Evolutionary conservation across 2,888 invertebrate genomes (phyloP), one percentile per base, ranked within the genome.

Genomic region (Diarsia rubi): DNA sequence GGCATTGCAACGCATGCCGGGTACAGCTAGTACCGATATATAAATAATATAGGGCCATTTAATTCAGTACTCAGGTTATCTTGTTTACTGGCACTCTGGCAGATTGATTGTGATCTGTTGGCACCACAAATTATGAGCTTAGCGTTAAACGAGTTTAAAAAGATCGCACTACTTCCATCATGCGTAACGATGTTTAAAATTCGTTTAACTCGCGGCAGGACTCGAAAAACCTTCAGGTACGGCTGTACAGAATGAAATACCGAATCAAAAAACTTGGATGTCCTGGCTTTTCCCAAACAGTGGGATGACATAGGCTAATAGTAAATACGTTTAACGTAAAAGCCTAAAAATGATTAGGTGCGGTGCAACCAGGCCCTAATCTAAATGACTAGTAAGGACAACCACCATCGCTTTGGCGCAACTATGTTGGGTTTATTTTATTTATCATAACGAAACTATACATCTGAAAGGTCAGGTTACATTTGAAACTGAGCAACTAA

Each of bases 401-500:
- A 31, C 14, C 31, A 64, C 27, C 54, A 14, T 31, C 0, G 3
- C 42, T 27, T 14, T 16, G n/a, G 9, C 1, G 24, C n/a, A 16
- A 66, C 37, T 19, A 69, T 2, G 11, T 59, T 66, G 11, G n/a
- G 64, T 37, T 37, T 31, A 6, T 31, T 62, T 14, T 60, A 27
- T 8, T 57, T 6, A 11, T 59, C 47, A 1, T 6, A 63, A 65
- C 54, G 65, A 72, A 70, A 78, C 71, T 54, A 76, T 24, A 59
- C 1, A 60, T 49, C 78, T 71, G 83, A 83, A 82, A 85, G 83
- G 44, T 60, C n/a, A 77, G 57, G 21, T 52, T 64, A 75, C 11
- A 69, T 69, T 74, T 62, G 8, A 68, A 82, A 70, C 24, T 60
- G 79, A 64, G 77, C 79, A 84, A 83, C 87, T 76, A 83, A 88